These are phyloP conservation scores for Hylaeus volcanicus DNA, from an alignment of 1,140 invertebrate species.

Conservation along the genomic window DNA sequence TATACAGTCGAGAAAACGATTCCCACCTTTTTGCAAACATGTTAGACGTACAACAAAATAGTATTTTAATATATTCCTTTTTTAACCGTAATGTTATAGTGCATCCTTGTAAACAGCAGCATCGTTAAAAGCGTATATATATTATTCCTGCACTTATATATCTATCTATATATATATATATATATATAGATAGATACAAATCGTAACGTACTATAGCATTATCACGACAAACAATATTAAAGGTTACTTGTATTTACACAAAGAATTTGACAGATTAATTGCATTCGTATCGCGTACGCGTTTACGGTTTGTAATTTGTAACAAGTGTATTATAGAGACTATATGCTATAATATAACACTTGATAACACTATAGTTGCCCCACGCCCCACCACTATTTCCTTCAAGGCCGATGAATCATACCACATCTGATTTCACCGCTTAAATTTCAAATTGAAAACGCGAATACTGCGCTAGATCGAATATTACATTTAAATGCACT, in stretches of 20 bases:
- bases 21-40: slow-evolving; percentile 53
- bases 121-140: neutral
- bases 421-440: slow-evolving; percentile 18
- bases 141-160: neutral
- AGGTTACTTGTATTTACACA: neutral
- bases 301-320: neutral
- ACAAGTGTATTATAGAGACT: neutral
- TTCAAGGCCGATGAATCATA: slow-evolving; percentile 51
- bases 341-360: too few species aligned
- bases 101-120: neutral
- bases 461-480: neutral
- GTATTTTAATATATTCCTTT: neutral
- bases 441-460: slow-evolving; percentile 29
- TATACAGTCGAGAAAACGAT: neutral
- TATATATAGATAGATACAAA: too few species aligned
- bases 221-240: too few species aligned
- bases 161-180: neutral
- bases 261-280: neutral
- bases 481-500: too few species aligned
- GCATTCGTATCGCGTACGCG: neutral
- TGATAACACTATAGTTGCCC: too few species aligned
- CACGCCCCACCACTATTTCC: slow-evolving; percentile 35
- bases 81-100: neutral
- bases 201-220: too few species aligned
- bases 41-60: neutral